phyloP scores from a whole-genome alignment of 2,888 invertebrate species.

The Hofmannophila pseudospretella region DNA sequence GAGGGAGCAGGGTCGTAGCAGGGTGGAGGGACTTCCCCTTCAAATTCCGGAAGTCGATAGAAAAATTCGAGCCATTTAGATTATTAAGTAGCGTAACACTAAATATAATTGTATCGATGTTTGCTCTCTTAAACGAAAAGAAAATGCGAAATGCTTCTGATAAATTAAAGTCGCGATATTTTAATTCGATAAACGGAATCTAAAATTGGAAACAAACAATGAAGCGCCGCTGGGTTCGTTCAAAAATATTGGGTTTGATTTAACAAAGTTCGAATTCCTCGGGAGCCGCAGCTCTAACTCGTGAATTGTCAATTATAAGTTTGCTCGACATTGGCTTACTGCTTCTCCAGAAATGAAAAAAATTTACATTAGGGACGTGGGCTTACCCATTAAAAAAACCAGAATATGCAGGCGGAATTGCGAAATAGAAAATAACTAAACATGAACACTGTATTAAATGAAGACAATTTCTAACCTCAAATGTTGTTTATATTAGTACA shows the following conservation, averaged over 20 bases:
- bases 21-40: no score
- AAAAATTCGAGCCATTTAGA: no score
- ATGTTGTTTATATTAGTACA: constrained; percentile 23
- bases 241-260: constrained; percentile 26
- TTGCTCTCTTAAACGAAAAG: no score
- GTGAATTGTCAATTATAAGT: constrained; percentile 45
- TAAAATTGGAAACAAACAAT: constrained; percentile 1
- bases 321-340: constrained; percentile 23
- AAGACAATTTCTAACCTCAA: constrained; percentile 6
- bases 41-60: no score
- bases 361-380: no score
- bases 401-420: no score
- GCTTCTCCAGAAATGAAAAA: background rate
- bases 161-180: background rate
- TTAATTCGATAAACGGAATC: background rate
- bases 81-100: no score
- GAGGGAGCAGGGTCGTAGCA: no score
- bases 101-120: no score
- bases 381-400: no score
- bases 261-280: constrained; percentile 16
- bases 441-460: background rate
- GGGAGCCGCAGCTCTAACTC: constrained; percentile 23
- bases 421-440: background rate
- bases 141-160: no score
- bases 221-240: constrained; percentile 7